Conservation (phyloP, 2,888 invertebrate species). For the Muscina levida region DNA sequence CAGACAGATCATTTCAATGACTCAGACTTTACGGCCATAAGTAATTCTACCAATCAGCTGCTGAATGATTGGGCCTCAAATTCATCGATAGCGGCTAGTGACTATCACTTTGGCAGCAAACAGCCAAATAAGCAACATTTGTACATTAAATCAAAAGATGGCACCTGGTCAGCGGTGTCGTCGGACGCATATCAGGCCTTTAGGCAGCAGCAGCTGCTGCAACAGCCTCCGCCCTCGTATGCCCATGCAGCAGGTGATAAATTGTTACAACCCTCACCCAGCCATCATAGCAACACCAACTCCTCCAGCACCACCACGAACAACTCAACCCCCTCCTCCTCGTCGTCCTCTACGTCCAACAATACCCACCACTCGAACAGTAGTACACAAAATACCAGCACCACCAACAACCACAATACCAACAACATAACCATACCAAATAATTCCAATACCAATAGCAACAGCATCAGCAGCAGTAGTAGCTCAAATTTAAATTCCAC, state of each 20-base stretch:
- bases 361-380: constrained; percentile 37
- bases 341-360: constrained; percentile 22
- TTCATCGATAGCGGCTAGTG: constrained; percentile 74
- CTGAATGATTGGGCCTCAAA: constrained; percentile 77
- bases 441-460: constrained; percentile 39
- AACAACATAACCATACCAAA: constrained; percentile 52
- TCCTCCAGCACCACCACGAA: constrained; percentile 19
- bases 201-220: constrained; percentile 74
- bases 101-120: constrained; percentile 76
- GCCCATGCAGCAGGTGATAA: constrained; percentile 72
- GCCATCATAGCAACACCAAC: constrained; percentile 52
- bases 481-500: constrained; percentile 62
- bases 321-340: constrained; percentile 19
- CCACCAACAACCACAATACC: constrained; percentile 34
- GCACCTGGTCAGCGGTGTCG: constrained; percentile 78
- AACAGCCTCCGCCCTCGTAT: constrained; percentile 64
- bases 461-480: constrained; percentile 53
- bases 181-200: constrained; percentile 78
- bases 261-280: constrained; percentile 63
- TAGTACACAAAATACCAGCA: constrained; percentile 56
- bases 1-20: constrained; percentile 67
- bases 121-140: constrained; percentile 78
- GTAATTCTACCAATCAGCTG: constrained; percentile 76
- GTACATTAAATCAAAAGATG: constrained; percentile 79
- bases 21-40: constrained; percentile 71